These are phyloP conservation scores for Gortyna flavago DNA, from an alignment of 2,888 invertebrate species.

Conservation along the genomic window DNA sequence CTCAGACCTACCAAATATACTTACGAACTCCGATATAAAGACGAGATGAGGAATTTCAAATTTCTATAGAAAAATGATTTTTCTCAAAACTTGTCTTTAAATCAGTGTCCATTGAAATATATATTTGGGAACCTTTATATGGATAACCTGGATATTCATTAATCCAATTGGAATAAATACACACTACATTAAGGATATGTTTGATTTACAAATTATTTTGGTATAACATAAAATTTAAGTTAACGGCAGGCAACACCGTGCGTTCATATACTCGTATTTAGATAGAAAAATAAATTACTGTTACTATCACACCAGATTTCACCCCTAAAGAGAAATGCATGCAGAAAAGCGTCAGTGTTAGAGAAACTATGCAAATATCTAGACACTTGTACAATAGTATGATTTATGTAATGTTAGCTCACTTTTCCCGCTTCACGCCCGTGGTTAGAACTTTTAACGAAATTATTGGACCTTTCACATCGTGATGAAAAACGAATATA, in stretches of 20 bases:
- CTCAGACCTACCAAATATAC: no score
- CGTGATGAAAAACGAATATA: slow-evolving; percentile 54
- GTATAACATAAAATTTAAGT: not conserved
- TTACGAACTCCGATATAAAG: no score
- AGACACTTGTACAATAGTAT: not conserved
- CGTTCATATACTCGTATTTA: not conserved
- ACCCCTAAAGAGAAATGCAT: not conserved
- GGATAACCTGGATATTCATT: no score
- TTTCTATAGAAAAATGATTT: no score
- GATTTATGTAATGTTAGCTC: not conserved
- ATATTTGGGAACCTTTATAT: no score
- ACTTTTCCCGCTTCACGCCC: slow-evolving; percentile 4
- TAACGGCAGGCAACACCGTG: not conserved
- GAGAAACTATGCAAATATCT: slow-evolving; percentile 1
- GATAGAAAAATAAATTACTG: no score
- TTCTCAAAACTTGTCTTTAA: no score
- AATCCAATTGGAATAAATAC: no score
- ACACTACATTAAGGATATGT: no score
- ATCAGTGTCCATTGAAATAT: no score
- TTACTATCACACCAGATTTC: not conserved
- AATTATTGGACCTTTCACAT: slow-evolving; percentile 42
- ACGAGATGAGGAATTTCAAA: no score
- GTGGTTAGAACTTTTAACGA: slow-evolving; percentile 43
- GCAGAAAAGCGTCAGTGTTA: not conserved
- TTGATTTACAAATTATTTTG: no score